Percentiles rank a stretch among this genome's conserved stretches.
phyloP scores from a whole-genome alignment of 1,140 invertebrate species.

The Diorhabda elongata region DNA sequence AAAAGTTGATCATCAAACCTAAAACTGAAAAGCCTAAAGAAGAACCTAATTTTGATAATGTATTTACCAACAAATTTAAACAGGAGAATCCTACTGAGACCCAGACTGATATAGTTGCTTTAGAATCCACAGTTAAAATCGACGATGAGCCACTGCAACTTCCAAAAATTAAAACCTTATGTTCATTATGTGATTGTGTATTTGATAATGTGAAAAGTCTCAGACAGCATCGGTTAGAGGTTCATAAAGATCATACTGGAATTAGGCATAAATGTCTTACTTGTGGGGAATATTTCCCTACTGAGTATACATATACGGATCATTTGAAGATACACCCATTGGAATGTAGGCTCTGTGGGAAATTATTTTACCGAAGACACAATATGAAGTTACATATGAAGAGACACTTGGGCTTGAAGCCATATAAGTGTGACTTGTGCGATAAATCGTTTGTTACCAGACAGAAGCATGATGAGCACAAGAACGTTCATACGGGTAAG shows the following conservation, averaged over 20 bases:
- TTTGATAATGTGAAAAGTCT: conserved; percentile 46
- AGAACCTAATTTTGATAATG: conserved; percentile 41
- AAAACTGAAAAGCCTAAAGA: conserved; percentile 35
- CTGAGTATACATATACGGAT: conserved; percentile 58
- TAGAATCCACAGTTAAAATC: conserved; percentile 10
- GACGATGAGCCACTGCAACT: conserved; percentile 3
- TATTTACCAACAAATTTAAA: conserved; percentile 43
- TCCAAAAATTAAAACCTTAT: conserved; percentile 25
- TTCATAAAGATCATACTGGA: conserved; percentile 41
- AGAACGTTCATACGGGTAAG: conserved; percentile 68
- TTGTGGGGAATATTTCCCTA: conserved; percentile 58
- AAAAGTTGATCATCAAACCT: conserved; percentile 40
- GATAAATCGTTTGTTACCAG: conserved; percentile 76
- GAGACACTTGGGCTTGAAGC: conserved; percentile 68
- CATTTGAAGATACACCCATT: conserved; percentile 75
- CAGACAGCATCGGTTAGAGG: conserved; percentile 53
- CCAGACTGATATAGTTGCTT: conserved; percentile 12
- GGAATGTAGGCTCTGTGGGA: conserved; percentile 73
- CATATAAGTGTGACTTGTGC: conserved; percentile 68
- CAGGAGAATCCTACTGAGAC: conserved; percentile 28
- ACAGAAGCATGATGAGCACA: conserved; percentile 74
- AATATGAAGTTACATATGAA: conserved; percentile 56
- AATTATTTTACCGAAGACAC: conserved; percentile 67
- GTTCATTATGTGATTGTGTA: conserved; percentile 35
- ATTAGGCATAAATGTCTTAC: conserved; percentile 51